A percentile compares a stretch with the other conserved stretches of the same genome.
Evolutionary conservation across 2,113 vertebrate species (phyloP).

Genomic region (Eubucco bourcierii): DNA sequence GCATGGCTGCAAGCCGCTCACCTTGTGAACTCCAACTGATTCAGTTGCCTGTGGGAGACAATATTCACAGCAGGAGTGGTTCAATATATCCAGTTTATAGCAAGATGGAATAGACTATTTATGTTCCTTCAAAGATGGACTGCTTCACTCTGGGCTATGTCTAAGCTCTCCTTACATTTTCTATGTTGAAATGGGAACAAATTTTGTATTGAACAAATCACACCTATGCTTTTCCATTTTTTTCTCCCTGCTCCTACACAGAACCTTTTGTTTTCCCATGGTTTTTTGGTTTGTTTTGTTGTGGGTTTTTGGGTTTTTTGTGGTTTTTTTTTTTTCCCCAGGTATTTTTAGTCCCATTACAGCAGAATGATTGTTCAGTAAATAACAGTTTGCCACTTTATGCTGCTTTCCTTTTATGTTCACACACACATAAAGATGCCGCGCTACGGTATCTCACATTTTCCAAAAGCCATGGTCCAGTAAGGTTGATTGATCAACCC

Average conservation of each 20-base stretch:
- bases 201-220: constrained; percentile 1
- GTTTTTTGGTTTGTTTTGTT: background rate
- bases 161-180: background rate
- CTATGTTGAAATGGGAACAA: background rate
- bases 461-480: background rate
- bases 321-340: no score
- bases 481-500: background rate
- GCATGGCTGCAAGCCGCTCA: background rate
- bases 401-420: background rate
- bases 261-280: background rate
- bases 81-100: background rate
- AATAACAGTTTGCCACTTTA: background rate
- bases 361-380: background rate
- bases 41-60: background rate
- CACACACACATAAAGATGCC: background rate
- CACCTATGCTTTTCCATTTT: background rate
- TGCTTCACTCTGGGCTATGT: background rate
- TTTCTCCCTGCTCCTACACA: background rate
- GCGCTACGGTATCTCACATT: background rate
- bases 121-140: background rate
- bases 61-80: background rate
- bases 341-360: background rate
- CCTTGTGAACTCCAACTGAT: background rate
- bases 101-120: background rate
- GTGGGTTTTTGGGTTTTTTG: no score